A percentile compares a stretch with the other conserved stretches of the same genome.
phyloP scores from a whole-genome alignment of 2,113 vertebrate genomes.

The Hippocampus comes region DNA sequence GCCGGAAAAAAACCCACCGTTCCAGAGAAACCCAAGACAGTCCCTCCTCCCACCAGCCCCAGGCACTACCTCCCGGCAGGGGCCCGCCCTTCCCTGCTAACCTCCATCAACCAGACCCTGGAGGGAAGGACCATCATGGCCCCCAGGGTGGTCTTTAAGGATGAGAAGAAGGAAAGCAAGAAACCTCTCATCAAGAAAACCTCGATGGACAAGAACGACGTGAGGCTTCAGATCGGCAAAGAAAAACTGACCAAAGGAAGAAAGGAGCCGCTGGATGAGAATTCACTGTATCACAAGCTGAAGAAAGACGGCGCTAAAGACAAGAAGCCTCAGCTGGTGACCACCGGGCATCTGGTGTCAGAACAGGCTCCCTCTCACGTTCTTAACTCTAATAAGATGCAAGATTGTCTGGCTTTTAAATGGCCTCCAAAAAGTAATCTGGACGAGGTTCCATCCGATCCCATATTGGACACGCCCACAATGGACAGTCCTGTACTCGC shows the following conservation, averaged over 20 bases:
- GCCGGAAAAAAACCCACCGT: constrained; percentile 58
- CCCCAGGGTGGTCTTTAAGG: constrained; percentile 72
- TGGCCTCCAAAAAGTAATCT: constrained; percentile 28
- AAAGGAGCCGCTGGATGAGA: constrained; percentile 26
- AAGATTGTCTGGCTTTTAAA: constrained; percentile 38
- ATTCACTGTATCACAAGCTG: constrained; percentile 23
- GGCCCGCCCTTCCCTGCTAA: constrained; percentile 61
- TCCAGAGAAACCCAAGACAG: constrained; percentile 60
- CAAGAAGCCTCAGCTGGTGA: constrained; percentile 27
- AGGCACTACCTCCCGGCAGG: constrained; percentile 54
- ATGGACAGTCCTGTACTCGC: constrained; percentile 2
- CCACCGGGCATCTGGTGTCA: constrained; percentile 27
- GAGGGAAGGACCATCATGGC: background rate
- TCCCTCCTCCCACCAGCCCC: constrained; percentile 52
- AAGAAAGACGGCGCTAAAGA: constrained; percentile 58
- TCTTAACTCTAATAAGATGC: constrained; percentile 40
- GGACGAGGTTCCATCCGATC: background rate
- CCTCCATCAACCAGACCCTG: constrained; percentile 54
- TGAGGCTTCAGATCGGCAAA: constrained; percentile 41
- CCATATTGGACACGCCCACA: constrained; percentile 36
- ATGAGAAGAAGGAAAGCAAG: constrained; percentile 57
- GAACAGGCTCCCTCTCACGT: constrained; percentile 39
- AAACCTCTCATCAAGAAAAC: constrained; percentile 29
- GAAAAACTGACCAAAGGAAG: constrained; percentile 33
- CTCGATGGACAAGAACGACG: constrained; percentile 32